Evolutionary conservation across 2,113 vertebrate genomes (phyloP), one percentile per base, ranked within the genome.

Genomic region (Orientallactaga bullata): DNA sequence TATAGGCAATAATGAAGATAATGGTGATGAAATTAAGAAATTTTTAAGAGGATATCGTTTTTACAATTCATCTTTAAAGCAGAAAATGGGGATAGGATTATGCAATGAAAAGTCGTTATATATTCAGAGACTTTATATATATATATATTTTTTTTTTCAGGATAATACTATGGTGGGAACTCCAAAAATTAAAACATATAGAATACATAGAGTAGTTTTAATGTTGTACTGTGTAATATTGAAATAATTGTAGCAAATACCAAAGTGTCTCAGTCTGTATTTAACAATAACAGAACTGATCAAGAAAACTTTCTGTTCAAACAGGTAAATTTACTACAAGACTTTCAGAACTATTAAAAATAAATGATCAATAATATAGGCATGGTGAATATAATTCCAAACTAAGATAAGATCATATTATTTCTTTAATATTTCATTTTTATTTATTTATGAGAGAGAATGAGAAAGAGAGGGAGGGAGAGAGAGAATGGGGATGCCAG

Each of bases 301-400:
- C 35, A 39, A 42, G n/a, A 18, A 68, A 80, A 90, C 55, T 7
- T 0, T 21, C 17, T 91, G 35, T 86, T 51, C 26, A 78, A 80
- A 78, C 80, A 55, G 66, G 78, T 30, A 47, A 47, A 63, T 42
- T 66, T 93, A 26, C n/a, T 51, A 26, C 3, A 77, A 81, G 82
- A 65, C 58, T 39, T 58, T 77, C 30, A 91, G n/a, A 89, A 91
- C 74, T 83, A 85, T 82, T 89, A 81, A 85, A 87, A 90, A 74
- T 63, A 69, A 80, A 80, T 63, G 21, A 35, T 68, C 15, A 39
- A 78, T 55, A 76, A 88, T 88, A 61, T 7, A 72, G 30, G 66
- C 26, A 11, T 69, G 18, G n/a, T 37, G 73, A 73, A 73, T 24
- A n/a, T 42, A 39, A 79, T 35, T n/a, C n/a, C 5, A 86, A 85